Evolutionary conservation across 2,797 vertebrate genomes (phyloP), one percentile per base, ranked within the genome.

Genomic region (Danio kyathit): DNA sequence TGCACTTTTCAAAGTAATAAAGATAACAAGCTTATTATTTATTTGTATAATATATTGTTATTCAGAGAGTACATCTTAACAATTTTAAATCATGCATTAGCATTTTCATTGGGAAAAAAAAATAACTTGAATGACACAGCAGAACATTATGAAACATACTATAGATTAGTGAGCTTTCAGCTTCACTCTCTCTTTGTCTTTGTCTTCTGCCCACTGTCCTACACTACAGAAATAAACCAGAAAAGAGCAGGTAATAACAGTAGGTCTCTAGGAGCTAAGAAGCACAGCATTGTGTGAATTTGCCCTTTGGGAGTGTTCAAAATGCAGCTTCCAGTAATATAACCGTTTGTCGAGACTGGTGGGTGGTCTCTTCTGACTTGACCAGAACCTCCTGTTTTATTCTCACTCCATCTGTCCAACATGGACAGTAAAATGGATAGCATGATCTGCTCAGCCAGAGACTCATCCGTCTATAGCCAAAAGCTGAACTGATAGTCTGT

Each of bases 311-410:
- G 51, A 43, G 63, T 29, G 10, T 56, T 66, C 41, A 44, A 56
- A 44, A 40, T 57, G 40, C 41, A 14, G 14, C 44, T 76, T 57
- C 41, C 41, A 21, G 51, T 75, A 19, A 75, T 21, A 43, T 41
- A 72, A 72, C 14, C 9, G 8, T 65, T 66, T 56, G 8, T 16
- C 66, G 17, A 65, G 61, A 66, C 74, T 9, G 44, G 61, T 76
- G 40, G 49, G 61, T 76, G 61, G 61, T 66, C 49, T 56, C 60
- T 51, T 11, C 49, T 76, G 60, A 41, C 48, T 65, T 75, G 29
- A 75, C 29, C 59, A 52, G 29, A 63, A 52, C 44, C 46, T 74
- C 59, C 29, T 13, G 57, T 14, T 54, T 44, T 65, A 65, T 76
- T 65, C 63, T 43, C n/a, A 17, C 49, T 66, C 59, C 48, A 64